These are phyloP conservation scores for Synergus umbraculus DNA, from an alignment of 2,888 invertebrate species.

Conservation along the genomic window DNA sequence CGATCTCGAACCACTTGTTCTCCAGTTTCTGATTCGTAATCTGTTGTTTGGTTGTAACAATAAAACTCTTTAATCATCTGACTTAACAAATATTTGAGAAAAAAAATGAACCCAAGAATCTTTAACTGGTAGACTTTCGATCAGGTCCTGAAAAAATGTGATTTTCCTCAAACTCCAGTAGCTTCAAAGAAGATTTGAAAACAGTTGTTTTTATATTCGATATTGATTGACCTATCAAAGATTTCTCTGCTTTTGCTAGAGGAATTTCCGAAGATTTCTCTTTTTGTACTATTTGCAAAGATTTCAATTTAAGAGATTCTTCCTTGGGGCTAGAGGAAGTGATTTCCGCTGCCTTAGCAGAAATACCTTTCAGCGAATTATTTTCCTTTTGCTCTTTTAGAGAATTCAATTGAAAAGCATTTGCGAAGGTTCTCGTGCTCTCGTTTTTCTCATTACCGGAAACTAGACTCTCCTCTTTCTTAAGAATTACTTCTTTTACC, in stretches of 20 bases:
- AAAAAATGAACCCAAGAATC: not conserved
- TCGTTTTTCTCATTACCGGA: not conserved
- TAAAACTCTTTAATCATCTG: too few relatives aligned
- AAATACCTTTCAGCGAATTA: too few relatives aligned
- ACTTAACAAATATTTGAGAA: too few relatives aligned
- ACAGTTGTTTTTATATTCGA: not conserved
- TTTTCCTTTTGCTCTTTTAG: too few relatives aligned
- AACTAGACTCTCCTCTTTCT: not conserved
- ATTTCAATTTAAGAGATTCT: too few relatives aligned
- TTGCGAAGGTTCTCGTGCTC: not conserved
- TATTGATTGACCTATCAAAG: not conserved
- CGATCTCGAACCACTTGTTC: not conserved
- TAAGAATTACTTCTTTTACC: slow-evolving; percentile 44
- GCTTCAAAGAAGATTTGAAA: not conserved
- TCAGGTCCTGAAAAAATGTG: not conserved
- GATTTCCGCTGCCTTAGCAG: too few relatives aligned
- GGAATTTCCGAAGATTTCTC: not conserved
- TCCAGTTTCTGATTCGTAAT: too few relatives aligned
- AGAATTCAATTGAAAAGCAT: not conserved
- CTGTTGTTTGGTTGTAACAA: too few relatives aligned
- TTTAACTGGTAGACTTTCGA: not conserved
- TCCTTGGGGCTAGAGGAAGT: too few relatives aligned
- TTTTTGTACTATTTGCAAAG: too few relatives aligned
- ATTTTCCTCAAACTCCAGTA: not conserved
- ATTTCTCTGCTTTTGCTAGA: not conserved